Percentiles rank a stretch among this genome's conserved stretches.
phyloP scores from a whole-genome alignment of 2,113 vertebrate genomes.

The Varanus salvator region DNA sequence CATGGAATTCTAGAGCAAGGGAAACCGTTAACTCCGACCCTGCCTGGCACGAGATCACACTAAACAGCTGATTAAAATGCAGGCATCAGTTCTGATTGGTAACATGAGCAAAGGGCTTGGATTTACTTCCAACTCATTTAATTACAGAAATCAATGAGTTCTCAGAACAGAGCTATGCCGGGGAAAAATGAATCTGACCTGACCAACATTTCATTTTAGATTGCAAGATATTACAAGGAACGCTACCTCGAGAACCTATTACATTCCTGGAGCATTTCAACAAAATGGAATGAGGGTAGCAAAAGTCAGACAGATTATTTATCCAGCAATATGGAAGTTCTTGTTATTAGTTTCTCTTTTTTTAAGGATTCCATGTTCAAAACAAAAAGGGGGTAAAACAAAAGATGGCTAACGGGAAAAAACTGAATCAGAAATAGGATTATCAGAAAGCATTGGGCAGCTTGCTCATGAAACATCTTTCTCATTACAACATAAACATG shows the following conservation, averaged over 20 bases:
- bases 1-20: conserved; percentile 64
- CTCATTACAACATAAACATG: background rate
- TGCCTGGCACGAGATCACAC: conserved; percentile 71
- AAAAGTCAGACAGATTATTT: conserved; percentile 25
- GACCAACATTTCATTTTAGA: conserved; percentile 36
- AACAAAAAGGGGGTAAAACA: background rate
- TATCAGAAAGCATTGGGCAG: background rate
- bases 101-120: conserved; percentile 68
- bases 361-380: background rate
- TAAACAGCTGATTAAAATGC: conserved; percentile 83
- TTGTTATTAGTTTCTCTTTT: background rate
- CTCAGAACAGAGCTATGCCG: conserved; percentile 58
- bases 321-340: conserved; percentile 3
- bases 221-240: conserved; percentile 50
- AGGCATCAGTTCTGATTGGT: conserved; percentile 73
- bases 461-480: background rate
- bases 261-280: background rate
- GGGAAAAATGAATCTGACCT: conserved; percentile 61
- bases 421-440: background rate
- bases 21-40: conserved; percentile 75
- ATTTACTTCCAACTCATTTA: conserved; percentile 80
- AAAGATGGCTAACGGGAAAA: rapidly evolving
- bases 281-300: conserved; percentile 16
- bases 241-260: conserved; percentile 34
- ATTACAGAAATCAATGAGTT: conserved; percentile 82